Percentiles rank a stretch among this genome's conserved stretches.
These are phyloP conservation scores for Sebastes jordani DNA, from an alignment of 2,797 vertebrate species.

Conservation along the genomic window DNA sequence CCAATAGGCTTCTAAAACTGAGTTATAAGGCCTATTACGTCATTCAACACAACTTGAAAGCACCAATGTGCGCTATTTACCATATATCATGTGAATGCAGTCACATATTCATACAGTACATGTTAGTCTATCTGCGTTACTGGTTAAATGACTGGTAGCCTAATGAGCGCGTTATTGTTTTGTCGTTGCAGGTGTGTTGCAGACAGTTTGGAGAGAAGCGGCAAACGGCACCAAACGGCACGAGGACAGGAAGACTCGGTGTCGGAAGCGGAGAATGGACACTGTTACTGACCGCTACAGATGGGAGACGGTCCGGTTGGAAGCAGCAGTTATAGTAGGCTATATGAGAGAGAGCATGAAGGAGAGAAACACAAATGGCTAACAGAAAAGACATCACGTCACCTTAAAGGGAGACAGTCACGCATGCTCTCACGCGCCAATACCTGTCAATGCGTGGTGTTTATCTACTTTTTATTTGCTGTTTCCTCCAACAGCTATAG, in stretches of 20 bases:
- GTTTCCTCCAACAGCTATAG: not conserved
- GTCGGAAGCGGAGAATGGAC: not conserved
- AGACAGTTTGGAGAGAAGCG: not conserved
- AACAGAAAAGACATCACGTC: not conserved
- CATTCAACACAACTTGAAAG: not conserved
- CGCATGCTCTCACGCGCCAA: not conserved
- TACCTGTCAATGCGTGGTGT: not conserved
- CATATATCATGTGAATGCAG: not conserved
- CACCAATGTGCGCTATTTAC: not conserved
- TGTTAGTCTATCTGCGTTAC: not conserved
- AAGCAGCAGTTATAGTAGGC: not conserved
- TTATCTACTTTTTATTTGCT: not conserved
- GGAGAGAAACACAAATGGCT: not conserved
- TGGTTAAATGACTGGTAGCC: not conserved
- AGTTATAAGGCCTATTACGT: not conserved
- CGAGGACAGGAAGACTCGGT: no score
- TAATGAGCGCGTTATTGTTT: not conserved
- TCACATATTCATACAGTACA: not conserved
- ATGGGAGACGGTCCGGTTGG: not conserved
- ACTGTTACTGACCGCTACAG: not conserved
- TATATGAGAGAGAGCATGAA: not conserved
- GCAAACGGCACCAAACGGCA: not conserved
- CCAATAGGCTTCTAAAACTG: not conserved
- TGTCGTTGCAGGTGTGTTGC: not conserved
- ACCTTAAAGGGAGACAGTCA: not conserved